Conservation (phyloP, 2,888 invertebrate species). For the Melitaea athalia region DNA sequence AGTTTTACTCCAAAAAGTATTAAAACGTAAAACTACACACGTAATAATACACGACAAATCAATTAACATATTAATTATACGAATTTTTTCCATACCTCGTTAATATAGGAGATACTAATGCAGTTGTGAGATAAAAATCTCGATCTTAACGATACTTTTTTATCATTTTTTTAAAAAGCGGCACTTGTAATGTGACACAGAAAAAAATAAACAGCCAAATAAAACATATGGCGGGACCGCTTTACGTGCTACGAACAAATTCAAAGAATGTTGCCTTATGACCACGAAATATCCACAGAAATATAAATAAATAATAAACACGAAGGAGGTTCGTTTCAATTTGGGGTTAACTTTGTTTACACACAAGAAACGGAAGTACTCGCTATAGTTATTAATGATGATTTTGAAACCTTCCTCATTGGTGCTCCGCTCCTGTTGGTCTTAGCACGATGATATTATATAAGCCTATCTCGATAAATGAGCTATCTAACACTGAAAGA, state of each 20-base stretch:
- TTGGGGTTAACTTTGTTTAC: background rate
- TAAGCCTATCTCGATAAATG: too few relatives aligned
- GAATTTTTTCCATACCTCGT: constrained; percentile 38
- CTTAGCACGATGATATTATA: too few relatives aligned
- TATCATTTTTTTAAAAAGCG: constrained; percentile 43
- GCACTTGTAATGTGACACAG: constrained; percentile 46
- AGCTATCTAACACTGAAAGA: too few relatives aligned
- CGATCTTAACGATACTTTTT: constrained; percentile 46
- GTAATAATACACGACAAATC: constrained; percentile 43
- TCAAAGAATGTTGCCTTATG: constrained; percentile 12
- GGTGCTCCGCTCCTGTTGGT: too few relatives aligned
- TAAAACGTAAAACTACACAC: constrained; percentile 1
- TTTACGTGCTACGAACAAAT: constrained; percentile 25
- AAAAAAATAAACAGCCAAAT: constrained; percentile 42
- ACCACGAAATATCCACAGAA: constrained; percentile 17
- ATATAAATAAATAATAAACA: constrained; percentile 14
- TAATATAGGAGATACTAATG: constrained; percentile 39
- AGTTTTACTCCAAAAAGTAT: background rate
- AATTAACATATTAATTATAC: constrained; percentile 42
- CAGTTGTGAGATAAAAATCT: constrained; percentile 37
- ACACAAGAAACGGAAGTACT: background rate
- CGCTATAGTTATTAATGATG: background rate
- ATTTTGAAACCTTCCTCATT: too few relatives aligned
- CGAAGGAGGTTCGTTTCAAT: constrained; percentile 15
- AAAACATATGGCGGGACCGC: constrained; percentile 43